Percentiles rank a stretch among this genome's conserved stretches.
These are phyloP conservation scores for Rotaria socialis DNA, from an alignment of 2,888 invertebrate species.

Conservation along the genomic window DNA sequence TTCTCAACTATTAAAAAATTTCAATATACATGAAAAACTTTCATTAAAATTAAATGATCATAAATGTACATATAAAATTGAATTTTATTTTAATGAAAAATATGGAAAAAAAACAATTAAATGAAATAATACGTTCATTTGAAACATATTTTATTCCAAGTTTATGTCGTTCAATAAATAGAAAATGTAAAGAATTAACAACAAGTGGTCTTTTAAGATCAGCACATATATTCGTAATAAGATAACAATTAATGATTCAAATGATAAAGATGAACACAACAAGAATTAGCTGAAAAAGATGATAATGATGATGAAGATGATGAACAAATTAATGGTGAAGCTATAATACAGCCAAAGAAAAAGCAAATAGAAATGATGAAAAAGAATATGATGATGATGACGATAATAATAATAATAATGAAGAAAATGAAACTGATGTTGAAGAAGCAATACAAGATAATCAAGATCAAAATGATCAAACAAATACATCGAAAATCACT, in stretches of 20 bases:
- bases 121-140: conserved; percentile 33
- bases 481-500: background rate
- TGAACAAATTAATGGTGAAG: conserved; percentile 69
- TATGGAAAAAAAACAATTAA: conserved; percentile 46
- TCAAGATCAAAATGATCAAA: conserved; percentile 37
- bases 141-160: conserved; percentile 42
- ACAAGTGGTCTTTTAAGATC: conserved; percentile 40
- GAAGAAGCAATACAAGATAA: conserved; percentile 41
- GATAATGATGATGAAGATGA: conserved; percentile 80
- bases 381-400: conserved; percentile 45
- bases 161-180: conserved; percentile 43
- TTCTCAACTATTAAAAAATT: background rate
- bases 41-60: background rate
- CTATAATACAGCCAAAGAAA: conserved; percentile 65
- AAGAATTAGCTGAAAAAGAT: conserved; percentile 72
- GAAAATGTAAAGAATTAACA: conserved; percentile 43
- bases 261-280: conserved; percentile 67
- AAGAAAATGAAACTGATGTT: conserved; percentile 63
- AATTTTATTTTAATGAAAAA: conserved; percentile 7
- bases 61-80: background rate
- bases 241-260: conserved; percentile 51
- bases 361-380: conserved; percentile 47
- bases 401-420: conserved; percentile 57
- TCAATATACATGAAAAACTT: background rate
- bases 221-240: conserved; percentile 62